Evolutionary conservation across 1,140 invertebrate species (phyloP).

Genomic region (Hestina assimilis): DNA sequence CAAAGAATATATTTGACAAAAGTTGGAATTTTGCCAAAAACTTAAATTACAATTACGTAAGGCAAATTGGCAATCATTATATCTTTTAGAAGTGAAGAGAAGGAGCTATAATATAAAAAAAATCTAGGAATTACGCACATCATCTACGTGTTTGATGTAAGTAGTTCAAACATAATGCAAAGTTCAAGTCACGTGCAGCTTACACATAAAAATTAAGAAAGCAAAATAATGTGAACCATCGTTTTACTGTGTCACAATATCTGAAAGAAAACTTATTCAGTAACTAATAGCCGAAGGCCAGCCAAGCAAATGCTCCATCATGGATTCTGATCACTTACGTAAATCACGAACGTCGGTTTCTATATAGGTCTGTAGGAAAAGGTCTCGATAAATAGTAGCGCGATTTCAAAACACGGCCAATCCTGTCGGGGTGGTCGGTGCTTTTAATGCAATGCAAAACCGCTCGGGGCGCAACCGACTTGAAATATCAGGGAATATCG

Average conservation of each 20-base stretch:
- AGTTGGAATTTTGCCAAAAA: background rate
- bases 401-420: constrained; percentile 35
- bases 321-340: constrained; percentile 15
- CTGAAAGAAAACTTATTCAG: background rate
- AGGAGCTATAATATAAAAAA: no score
- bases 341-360: constrained; percentile 23
- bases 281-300: constrained; percentile 6
- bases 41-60: no score
- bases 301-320: constrained; percentile 13
- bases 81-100: no score
- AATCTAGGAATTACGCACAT: no score
- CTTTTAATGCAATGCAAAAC: constrained; percentile 47
- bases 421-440: constrained; percentile 53
- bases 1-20: background rate
- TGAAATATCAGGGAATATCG: constrained; percentile 60
- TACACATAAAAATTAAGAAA: no score
- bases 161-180: no score
- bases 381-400: constrained; percentile 37
- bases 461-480: constrained; percentile 54
- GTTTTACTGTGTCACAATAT: no score
- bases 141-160: no score
- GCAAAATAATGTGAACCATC: no score
- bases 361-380: constrained; percentile 24
- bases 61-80: no score
- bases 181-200: no score